Evolutionary conservation across 2,888 invertebrate genomes (phyloP).

Genomic region (Pseudococcus viburni): DNA sequence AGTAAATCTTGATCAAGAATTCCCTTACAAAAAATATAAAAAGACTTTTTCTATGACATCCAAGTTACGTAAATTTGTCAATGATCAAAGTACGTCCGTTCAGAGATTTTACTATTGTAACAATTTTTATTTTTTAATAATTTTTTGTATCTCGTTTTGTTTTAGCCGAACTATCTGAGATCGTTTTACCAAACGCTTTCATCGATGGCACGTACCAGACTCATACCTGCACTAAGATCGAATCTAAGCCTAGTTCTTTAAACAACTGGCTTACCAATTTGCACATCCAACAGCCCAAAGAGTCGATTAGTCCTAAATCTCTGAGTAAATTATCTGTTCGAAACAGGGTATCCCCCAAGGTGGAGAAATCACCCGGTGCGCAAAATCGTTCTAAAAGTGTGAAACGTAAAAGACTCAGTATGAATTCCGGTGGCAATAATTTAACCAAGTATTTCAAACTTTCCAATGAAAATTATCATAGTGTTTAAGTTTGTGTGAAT

Average conservation of each 20-base stretch:
- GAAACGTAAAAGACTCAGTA: slow-evolving; percentile 38
- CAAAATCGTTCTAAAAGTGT: background rate
- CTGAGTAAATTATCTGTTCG: slow-evolving; percentile 1
- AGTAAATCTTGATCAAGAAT: background rate
- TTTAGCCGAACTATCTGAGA: background rate
- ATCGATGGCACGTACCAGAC: slow-evolving; percentile 21
- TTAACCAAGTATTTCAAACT: slow-evolving; percentile 50
- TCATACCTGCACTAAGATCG: slow-evolving; percentile 11
- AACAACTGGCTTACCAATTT: slow-evolving; percentile 34
- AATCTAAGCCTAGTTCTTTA: background rate
- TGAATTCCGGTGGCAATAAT: slow-evolving; percentile 26
- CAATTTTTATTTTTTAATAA: background rate
- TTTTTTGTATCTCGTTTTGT: background rate
- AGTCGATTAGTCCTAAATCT: background rate
- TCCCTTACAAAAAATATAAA: background rate
- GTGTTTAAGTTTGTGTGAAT: background rate
- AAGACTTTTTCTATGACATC: background rate
- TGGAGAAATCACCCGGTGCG: background rate
- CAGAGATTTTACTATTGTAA: background rate
- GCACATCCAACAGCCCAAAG: slow-evolving; percentile 1
- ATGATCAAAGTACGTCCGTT: background rate
- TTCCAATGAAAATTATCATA: slow-evolving; percentile 36
- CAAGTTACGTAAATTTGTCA: background rate
- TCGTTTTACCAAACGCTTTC: slow-evolving; percentile 23
- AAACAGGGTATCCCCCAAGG: slow-evolving; percentile 27